Evolutionary conservation across 2,113 vertebrate species (phyloP).

Genomic region (Tautogolabrus adspersus): DNA sequence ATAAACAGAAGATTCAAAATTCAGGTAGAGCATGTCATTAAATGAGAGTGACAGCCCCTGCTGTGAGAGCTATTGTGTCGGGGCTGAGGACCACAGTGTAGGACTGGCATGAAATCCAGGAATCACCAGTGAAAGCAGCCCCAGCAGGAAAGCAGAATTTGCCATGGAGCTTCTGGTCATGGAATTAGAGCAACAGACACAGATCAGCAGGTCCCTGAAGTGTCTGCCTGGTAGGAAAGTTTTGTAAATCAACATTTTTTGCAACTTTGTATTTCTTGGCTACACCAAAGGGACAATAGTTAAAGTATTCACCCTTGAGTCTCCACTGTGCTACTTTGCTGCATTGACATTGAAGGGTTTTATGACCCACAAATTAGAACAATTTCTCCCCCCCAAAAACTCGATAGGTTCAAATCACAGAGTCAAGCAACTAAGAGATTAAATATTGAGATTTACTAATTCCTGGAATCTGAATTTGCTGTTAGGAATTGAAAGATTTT

Average conservation of each 20-base stretch:
- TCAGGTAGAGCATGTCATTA: constrained; percentile 6
- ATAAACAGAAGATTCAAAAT: constrained; percentile 20
- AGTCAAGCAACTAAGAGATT: no score
- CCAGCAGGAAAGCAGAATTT: not conserved
- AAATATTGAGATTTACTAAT: no score
- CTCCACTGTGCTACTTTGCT: not conserved
- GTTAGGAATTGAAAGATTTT: no score
- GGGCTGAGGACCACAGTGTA: not conserved
- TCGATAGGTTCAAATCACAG: no score
- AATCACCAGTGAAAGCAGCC: constrained; percentile 29
- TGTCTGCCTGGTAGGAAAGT: constrained; percentile 2
- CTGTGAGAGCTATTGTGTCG: constrained; percentile 17
- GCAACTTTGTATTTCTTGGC: not conserved
- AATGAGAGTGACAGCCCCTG: constrained; percentile 15
- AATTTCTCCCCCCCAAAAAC: no score
- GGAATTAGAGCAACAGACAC: not conserved
- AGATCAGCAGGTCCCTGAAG: not conserved
- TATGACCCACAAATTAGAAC: not conserved
- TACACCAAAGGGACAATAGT: not conserved
- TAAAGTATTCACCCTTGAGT: not conserved
- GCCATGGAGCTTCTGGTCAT: constrained; percentile 12
- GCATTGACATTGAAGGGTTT: not conserved
- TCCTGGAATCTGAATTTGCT: no score
- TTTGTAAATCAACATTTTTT: not conserved
- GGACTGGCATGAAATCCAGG: constrained; percentile 32